phyloP scores from a whole-genome alignment of 2,113 vertebrate genomes.

The Microtus ochrogaster region DNA sequence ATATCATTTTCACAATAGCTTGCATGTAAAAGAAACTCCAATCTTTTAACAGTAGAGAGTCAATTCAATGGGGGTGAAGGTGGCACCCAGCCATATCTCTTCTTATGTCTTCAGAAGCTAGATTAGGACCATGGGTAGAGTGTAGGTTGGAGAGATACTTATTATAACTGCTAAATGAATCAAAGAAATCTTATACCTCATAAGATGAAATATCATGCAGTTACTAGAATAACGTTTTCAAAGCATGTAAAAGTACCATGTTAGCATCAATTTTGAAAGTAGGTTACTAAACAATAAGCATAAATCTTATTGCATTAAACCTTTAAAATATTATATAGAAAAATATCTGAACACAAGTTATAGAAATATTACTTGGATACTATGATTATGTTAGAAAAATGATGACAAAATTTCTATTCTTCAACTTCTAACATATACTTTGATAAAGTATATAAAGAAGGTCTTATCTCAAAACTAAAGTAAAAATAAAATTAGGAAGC shows the following conservation, averaged over 20 bases:
- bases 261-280: slow-evolving; percentile 8
- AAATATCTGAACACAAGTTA: background rate
- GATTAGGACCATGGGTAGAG: background rate
- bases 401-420: background rate
- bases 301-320: slow-evolving; percentile 3
- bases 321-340: background rate
- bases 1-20: background rate
- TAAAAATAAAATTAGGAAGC: background rate
- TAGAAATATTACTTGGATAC: background rate
- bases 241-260: background rate
- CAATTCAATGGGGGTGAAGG: background rate
- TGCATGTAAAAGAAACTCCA: background rate
- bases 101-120: slow-evolving; percentile 10
- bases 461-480: slow-evolving; percentile 27
- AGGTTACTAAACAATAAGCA: background rate
- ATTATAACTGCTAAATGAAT: slow-evolving; percentile 34
- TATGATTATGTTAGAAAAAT: background rate
- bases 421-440: background rate
- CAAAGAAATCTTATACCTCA: slow-evolving; percentile 22
- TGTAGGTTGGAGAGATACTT: background rate
- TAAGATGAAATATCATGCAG: background rate
- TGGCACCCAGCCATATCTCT: background rate
- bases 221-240: slow-evolving; percentile 39
- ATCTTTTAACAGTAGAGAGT: background rate
- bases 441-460: background rate